Evolutionary conservation across 2,888 invertebrate species (phyloP), one percentile per base, ranked within the genome.

Genomic region (Cerceris rybyensis): DNA sequence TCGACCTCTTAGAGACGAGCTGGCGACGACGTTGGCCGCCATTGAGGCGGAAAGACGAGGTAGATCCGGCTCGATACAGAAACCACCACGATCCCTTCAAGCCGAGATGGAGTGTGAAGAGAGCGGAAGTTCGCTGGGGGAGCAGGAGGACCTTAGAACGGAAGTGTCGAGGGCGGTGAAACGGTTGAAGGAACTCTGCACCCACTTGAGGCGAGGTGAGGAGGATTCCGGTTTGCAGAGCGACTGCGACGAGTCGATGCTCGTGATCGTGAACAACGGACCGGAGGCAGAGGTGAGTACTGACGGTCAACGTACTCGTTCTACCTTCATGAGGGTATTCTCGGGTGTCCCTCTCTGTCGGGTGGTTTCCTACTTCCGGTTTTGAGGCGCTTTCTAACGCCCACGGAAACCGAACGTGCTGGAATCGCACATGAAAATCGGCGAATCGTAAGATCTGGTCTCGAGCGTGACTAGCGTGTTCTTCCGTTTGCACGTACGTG

Each of bases 31-130:
- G n/a, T 78, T 92, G 74, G 91, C 84, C 91, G 93, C 85, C 88
- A 93, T 90, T 90, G 94, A 91, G 42, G 93, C 93, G 14, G 92
- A 94, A 13, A 88, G 90, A 73, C 87, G 91, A 84, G 88, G 81
- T 5, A 87, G 91, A 86, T 91, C 91, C 49, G 90, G 89, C 64
- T 91, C 91, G 80, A 90, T 90, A 86, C 90, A 89, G 69, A 90
- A 87, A 78, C 93, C 94, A 7, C 94, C 94, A 80, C 93, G 96
- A 79, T 98, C 98, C 28, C 94, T 98, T 75, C 96, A 97, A 90
- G 97, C 97, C 83, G 98, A 98, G 94, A 97, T 98, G 96, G 98
- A 98, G 92, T 95, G 96, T 65, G 95, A 95, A 85, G 96, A 96
- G 76, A 95, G 95, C 1, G 94, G 94, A 59, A 89, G 87, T 67